Base-by-base conservation (phyloP, 2,888 invertebrate genomes). In the Gortyna flavago region DNA sequence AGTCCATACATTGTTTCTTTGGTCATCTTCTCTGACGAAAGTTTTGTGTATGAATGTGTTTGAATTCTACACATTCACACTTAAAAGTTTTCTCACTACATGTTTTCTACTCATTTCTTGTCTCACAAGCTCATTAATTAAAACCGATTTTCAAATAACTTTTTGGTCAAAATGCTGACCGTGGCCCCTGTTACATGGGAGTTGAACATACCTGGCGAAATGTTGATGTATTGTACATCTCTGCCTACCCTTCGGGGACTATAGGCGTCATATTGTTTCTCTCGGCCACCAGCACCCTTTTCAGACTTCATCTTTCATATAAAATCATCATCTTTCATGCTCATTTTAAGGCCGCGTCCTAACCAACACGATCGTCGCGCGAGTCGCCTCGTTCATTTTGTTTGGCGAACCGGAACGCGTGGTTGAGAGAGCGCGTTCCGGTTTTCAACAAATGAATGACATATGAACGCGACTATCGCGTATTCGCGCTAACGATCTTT, bases 231-330 rank as follows among this genome's bases (percentile, higher is more conserved):
- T n/a, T 69, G 25, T 57, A 69, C 35, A 35, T 69, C n/a, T 57
- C 57, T 81, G 57, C 57, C 57, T 74, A 59, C 16, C 38, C 48
- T 41, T 48, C 32, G 57, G 38, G 78, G 13, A 25, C 9, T 41
- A 21, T 32, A 41, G 78, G 81, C 48, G 48, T 65, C 21, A 29
- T 65, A 38, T 59, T 57, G 11, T 48, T 65, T 65, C n/a, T 44
- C 62, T 66, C 82, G 21, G 13, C 54, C 82, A 79, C 79, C 79
- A 74, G 79, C 79, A 66, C 79, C 81, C 75, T 75, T 80, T 74
- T 72, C 72, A 62, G 57, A 32, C 62, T 62, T 74, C 62, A 72
- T 51, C 59, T 54, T 85, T 77, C 80, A 80, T 80, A 59, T 21
- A 38, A 69, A 69, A 69, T 59, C n/a, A 69, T 69, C 35, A 69